Conservation (phyloP, 1,140 invertebrate species). For the Anadara kagoshimensis region DNA sequence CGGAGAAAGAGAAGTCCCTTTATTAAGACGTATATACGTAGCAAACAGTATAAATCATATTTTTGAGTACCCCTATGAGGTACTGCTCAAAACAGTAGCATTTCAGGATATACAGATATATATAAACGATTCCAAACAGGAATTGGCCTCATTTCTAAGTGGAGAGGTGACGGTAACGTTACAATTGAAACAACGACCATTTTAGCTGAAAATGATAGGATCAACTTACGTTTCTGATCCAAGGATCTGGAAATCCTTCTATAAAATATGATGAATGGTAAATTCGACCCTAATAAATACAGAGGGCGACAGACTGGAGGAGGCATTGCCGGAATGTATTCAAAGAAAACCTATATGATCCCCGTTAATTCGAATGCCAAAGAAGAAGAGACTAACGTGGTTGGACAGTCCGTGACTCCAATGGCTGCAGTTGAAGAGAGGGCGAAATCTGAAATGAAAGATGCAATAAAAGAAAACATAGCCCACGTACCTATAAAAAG, state of each 20-base stretch:
- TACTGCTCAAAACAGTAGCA: slow-evolving; percentile 16
- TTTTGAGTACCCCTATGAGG: slow-evolving; percentile 15
- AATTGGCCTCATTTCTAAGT: slow-evolving; percentile 6
- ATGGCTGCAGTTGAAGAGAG: slow-evolving; percentile 13
- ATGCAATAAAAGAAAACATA: slow-evolving; percentile 1
- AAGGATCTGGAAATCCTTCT: slow-evolving; percentile 18
- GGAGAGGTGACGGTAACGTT: slow-evolving; percentile 20
- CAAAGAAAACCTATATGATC: slow-evolving; percentile 1
- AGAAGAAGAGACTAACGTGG: neutral
- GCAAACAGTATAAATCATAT: neutral
- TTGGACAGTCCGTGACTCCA: slow-evolving; percentile 6
- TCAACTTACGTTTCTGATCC: slow-evolving; percentile 17
- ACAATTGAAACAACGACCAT: slow-evolving; percentile 1
- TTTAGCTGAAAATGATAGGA: slow-evolving; percentile 13
- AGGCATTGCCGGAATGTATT: neutral
- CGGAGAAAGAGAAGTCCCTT: slow-evolving; percentile 13
- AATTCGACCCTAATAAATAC: slow-evolving; percentile 16
- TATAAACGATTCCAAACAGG: slow-evolving; percentile 17
- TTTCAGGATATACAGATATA: slow-evolving; percentile 23
- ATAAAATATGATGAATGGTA: slow-evolving; percentile 15
- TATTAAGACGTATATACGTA: slow-evolving; percentile 10
- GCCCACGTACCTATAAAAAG: neutral
- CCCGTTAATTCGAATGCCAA: neutral
- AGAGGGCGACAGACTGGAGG: slow-evolving; percentile 9
- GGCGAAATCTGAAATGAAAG: slow-evolving; percentile 1